Percentiles rank a stretch among this genome's conserved stretches.
Evolutionary conservation across 2,797 vertebrate species (phyloP).

Genomic region (Bradypodion ventrale): DNA sequence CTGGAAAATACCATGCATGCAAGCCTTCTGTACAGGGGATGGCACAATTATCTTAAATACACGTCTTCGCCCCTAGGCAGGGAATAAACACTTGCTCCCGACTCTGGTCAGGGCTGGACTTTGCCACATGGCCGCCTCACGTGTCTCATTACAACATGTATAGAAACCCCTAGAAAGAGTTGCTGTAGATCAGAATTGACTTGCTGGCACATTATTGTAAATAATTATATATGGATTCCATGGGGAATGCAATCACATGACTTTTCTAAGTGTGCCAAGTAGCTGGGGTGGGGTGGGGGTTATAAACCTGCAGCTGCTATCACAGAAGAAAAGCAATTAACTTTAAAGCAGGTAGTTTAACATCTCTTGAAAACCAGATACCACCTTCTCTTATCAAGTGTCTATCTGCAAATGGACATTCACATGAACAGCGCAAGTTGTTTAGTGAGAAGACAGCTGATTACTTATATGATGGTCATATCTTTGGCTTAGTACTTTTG

Average conservation of each 20-base stretch:
- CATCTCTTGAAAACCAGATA: neutral
- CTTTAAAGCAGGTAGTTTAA: neutral
- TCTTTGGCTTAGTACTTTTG: constrained; percentile 39
- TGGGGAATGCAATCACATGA: neutral
- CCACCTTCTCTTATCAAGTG: neutral
- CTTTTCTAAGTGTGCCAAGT: neutral
- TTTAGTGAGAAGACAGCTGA: neutral
- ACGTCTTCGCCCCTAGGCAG: too few relatives aligned
- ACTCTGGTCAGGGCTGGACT: too few relatives aligned
- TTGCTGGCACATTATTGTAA: too few relatives aligned
- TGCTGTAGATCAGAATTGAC: too few relatives aligned
- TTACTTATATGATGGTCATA: constrained; percentile 21
- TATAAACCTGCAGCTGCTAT: neutral
- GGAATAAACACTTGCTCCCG: too few relatives aligned
- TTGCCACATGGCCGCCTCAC: too few relatives aligned
- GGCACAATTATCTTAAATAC: too few relatives aligned
- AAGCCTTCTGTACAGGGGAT: too few relatives aligned
- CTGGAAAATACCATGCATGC: too few relatives aligned
- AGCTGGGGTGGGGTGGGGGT: too few relatives aligned
- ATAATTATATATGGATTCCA: neutral
- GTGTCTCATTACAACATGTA: too few relatives aligned
- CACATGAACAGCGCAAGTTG: neutral
- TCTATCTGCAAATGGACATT: neutral
- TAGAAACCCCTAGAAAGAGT: too few relatives aligned
- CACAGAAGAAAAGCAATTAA: neutral